A percentile compares a stretch with the other conserved stretches of the same genome.
Conservation (phyloP, 2,797 vertebrate species). For the Oryzias dopingdopingensis region DNA sequence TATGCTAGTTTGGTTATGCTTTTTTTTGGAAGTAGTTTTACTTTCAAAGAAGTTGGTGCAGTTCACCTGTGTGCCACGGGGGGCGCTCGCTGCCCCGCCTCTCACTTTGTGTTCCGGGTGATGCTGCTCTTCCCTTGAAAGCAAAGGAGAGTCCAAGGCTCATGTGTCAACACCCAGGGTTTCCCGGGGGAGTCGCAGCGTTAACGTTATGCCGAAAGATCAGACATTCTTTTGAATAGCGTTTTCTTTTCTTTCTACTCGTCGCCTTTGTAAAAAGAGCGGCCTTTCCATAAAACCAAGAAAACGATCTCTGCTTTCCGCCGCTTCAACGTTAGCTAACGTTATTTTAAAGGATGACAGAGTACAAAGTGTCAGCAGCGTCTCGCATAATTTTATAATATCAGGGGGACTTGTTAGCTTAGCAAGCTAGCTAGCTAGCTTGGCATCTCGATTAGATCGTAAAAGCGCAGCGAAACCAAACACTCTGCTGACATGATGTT, state of each 20-base stretch:
- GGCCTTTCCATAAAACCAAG: neutral
- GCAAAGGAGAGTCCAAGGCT: slow-evolving; percentile 64
- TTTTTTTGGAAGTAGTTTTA: too few relatives aligned
- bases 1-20: too few relatives aligned
- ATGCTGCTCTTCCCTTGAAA: slow-evolving; percentile 65
- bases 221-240: slow-evolving; percentile 31
- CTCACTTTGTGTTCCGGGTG: slow-evolving; percentile 62
- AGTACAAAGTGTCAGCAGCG: slow-evolving; percentile 63
- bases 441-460: slow-evolving; percentile 29
- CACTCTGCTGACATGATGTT: slow-evolving; percentile 92
- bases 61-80: slow-evolving; percentile 40
- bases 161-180: slow-evolving; percentile 74
- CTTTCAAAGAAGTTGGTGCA: slow-evolving; percentile 38
- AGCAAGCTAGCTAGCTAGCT: slow-evolving; percentile 68
- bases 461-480: slow-evolving; percentile 49
- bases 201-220: slow-evolving; percentile 48
- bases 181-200: slow-evolving; percentile 61
- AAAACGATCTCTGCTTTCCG: slow-evolving; percentile 22
- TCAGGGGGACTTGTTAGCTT: slow-evolving; percentile 68
- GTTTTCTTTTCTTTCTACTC: slow-evolving; percentile 17
- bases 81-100: slow-evolving; percentile 60
- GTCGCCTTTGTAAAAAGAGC: slow-evolving; percentile 6
- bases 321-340: slow-evolving; percentile 55
- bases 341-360: slow-evolving; percentile 67
- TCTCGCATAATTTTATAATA: slow-evolving; percentile 58